phyloP scores from a whole-genome alignment of 30 jellyfish, hydroid and myxozoan species.

The Hydractinia echinata region DNA sequence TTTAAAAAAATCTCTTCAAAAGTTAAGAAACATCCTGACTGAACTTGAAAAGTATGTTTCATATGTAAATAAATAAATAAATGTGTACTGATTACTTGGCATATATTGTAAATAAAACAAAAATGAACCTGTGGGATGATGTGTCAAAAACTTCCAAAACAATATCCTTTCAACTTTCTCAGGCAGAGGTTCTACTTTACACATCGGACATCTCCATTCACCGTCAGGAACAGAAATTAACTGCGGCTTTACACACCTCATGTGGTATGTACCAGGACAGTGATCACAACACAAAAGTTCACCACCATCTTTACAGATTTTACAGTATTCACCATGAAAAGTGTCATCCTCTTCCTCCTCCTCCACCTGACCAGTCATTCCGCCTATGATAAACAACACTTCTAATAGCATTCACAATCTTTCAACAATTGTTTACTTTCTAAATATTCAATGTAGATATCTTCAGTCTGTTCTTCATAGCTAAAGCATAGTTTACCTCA shows the following conservation, averaged over 20 bases:
- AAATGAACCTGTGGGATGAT: slow-evolving; percentile 69
- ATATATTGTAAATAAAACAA: too few species aligned
- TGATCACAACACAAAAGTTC: slow-evolving; percentile 84
- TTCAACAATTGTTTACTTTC: too few species aligned
- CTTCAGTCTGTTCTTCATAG: slow-evolving; percentile 61
- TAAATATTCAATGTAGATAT: background rate
- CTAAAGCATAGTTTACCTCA: slow-evolving; percentile 49
- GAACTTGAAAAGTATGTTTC: too few species aligned
- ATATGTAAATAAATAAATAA: too few species aligned
- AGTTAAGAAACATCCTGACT: too few species aligned
- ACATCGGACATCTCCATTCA: slow-evolving; percentile 90
- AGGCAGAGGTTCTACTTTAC: slow-evolving; percentile 80
- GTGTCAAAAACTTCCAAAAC: slow-evolving; percentile 84
- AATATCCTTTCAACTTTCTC: slow-evolving; percentile 82
- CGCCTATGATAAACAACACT: background rate
- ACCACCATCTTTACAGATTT: slow-evolving; percentile 94
- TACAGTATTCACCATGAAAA: slow-evolving; percentile 89
- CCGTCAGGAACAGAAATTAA: slow-evolving; percentile 93
- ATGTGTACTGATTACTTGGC: too few species aligned
- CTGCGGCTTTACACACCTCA: slow-evolving; percentile 90
- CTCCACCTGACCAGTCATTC: slow-evolving; percentile 37
- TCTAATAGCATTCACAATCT: too few species aligned
- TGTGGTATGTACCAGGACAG: slow-evolving; percentile 96
- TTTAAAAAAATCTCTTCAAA: too few species aligned
- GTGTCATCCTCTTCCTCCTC: slow-evolving; percentile 86